These are phyloP conservation scores for Silurus meridionalis DNA, from an alignment of 2,113 vertebrate genomes.

Conservation along the genomic window DNA sequence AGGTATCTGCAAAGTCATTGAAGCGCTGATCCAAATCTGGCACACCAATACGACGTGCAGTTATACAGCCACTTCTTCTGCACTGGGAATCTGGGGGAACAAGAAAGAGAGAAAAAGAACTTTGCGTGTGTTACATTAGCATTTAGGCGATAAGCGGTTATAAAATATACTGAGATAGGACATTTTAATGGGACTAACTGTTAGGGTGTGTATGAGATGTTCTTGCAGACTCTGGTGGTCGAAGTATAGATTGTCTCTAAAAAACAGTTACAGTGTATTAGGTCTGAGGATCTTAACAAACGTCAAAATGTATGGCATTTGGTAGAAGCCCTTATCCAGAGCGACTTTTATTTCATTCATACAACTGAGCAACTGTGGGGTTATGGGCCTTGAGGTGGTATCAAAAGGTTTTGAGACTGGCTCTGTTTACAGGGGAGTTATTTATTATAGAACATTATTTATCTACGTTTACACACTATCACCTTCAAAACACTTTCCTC, in stretches of 20 bases:
- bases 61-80: slow-evolving; percentile 54
- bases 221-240: slow-evolving; percentile 61
- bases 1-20: slow-evolving; percentile 59
- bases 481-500: too few species aligned
- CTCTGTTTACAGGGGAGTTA: too few species aligned
- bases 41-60: slow-evolving; percentile 62
- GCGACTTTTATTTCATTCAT: too few species aligned
- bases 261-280: slow-evolving; percentile 27
- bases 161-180: not conserved
- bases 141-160: not conserved
- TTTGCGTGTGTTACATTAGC: not conserved
- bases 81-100: slow-evolving; percentile 29
- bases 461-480: too few species aligned
- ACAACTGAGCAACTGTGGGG: too few species aligned
- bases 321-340: too few species aligned
- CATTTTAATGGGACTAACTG: slow-evolving; percentile 22
- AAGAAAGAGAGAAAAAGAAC: not conserved
- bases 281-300: not conserved
- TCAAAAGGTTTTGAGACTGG: too few species aligned
- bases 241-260: slow-evolving; percentile 68
- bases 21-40: slow-evolving; percentile 64
- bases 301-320: too few species aligned
- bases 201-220: slow-evolving; percentile 23
- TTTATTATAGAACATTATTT: too few species aligned
- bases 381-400: too few species aligned